Evolutionary conservation across 1,140 invertebrate species (phyloP).

Genomic region (Choristoneura fumiferana): DNA sequence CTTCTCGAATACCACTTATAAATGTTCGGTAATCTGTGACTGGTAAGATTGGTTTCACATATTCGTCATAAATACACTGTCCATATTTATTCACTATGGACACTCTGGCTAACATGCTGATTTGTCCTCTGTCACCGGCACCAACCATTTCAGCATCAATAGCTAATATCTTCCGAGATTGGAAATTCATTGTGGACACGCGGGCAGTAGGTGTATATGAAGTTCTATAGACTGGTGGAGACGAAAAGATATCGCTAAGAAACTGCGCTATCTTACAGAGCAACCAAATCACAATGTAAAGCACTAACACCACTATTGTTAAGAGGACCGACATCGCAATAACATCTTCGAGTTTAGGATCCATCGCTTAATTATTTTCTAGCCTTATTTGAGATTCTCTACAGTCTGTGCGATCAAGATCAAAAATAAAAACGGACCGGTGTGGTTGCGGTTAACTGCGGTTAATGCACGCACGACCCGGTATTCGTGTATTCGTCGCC

Average conservation of each 20-base stretch:
- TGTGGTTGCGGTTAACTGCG: too few relatives aligned
- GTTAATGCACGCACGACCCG: too few relatives aligned
- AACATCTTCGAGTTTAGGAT: too few relatives aligned
- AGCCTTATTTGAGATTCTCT: too few relatives aligned
- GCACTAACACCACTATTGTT: neutral
- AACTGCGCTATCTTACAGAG: neutral
- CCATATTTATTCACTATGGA: neutral
- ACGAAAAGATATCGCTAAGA: neutral
- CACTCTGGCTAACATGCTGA: neutral
- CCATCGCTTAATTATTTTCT: too few relatives aligned
- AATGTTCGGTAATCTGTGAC: neutral
- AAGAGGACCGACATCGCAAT: neutral
- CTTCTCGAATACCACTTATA: neutral
- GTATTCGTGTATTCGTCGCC: too few relatives aligned
- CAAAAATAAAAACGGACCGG: too few relatives aligned
- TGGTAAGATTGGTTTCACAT: neutral
- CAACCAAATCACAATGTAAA: neutral
- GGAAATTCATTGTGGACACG: too few relatives aligned
- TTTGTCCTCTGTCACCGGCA: neutral
- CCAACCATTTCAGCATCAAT: neutral
- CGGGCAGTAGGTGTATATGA: too few relatives aligned
- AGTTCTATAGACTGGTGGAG: too few relatives aligned
- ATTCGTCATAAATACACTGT: neutral
- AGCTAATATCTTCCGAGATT: neutral
- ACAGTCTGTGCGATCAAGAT: too few relatives aligned